Evolutionary conservation across 2,797 vertebrate genomes (phyloP).

Genomic region (Semaprochilodus insignis): DNA sequence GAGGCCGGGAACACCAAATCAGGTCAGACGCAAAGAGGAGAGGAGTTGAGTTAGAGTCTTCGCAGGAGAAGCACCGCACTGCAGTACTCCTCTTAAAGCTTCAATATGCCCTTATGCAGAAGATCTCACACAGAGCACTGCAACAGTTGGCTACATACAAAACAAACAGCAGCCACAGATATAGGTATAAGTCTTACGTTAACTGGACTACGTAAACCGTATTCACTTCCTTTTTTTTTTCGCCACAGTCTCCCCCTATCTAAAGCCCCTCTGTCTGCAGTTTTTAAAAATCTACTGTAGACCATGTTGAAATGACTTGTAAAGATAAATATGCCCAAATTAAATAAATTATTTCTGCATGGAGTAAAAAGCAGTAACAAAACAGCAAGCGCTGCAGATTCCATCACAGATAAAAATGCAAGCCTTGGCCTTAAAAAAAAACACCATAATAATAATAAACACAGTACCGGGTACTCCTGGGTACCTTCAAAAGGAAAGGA

Average conservation of each 20-base stretch:
- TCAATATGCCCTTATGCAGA: slow-evolving; percentile 39
- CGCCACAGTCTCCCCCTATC: background rate
- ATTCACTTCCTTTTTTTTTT: slow-evolving; percentile 7
- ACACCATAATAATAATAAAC: slow-evolving; percentile 52
- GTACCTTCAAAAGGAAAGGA: slow-evolving; percentile 33
- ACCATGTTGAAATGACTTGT: slow-evolving; percentile 1
- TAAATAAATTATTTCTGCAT: slow-evolving; percentile 57
- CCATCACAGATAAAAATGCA: slow-evolving; percentile 39
- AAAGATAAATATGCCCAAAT: slow-evolving; percentile 43
- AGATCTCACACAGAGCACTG: slow-evolving; percentile 34
- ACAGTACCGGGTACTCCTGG: slow-evolving; percentile 16
- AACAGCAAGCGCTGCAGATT: slow-evolving; percentile 33
- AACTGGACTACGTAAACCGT: slow-evolving; percentile 34
- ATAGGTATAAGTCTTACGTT: slow-evolving; percentile 28
- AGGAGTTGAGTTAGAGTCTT: slow-evolving; percentile 31
- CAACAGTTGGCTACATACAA: slow-evolving; percentile 31
- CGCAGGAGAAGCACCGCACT: slow-evolving; percentile 45
- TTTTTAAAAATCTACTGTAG: slow-evolving; percentile 10
- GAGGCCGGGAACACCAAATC: slow-evolving; percentile 24
- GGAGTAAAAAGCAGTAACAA: slow-evolving; percentile 40
- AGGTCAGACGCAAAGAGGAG: slow-evolving; percentile 16
- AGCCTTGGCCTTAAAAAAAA: slow-evolving; percentile 48
- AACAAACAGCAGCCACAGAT: slow-evolving; percentile 24
- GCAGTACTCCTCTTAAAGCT: slow-evolving; percentile 55
- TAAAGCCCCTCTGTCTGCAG: slow-evolving; percentile 12